These are phyloP conservation scores for Heliconius nattereri DNA, from an alignment of 1,140 invertebrate genomes.

Conservation along the genomic window DNA sequence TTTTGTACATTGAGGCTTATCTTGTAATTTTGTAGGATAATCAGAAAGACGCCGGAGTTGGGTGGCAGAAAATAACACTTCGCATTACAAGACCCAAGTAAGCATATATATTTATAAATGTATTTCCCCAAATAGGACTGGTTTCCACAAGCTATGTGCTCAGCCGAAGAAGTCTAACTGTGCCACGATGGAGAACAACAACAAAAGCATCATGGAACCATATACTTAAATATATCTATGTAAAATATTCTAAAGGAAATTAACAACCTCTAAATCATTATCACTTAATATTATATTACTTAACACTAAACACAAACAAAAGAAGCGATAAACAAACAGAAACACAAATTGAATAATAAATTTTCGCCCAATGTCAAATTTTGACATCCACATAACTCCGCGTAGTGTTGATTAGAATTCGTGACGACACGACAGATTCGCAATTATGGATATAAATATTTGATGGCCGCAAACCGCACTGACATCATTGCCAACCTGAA, in stretches of 20 bases:
- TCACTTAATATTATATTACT: not conserved
- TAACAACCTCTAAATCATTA: not conserved
- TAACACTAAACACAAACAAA: not conserved
- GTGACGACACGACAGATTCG: constrained; percentile 31
- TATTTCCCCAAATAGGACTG: not conserved
- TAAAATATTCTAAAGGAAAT: not conserved
- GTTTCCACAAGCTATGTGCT: not conserved
- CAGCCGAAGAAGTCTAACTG: not conserved
- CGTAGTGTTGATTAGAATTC: constrained; percentile 28
- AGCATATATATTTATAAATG: not conserved
- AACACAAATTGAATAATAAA: not conserved
- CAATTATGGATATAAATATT: constrained; percentile 31
- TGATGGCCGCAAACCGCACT: constrained; percentile 45
- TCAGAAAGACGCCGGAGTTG: no score
- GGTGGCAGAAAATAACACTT: no score
- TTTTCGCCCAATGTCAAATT: not conserved
- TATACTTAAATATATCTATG: no score
- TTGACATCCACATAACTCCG: constrained; percentile 23
- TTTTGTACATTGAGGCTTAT: not conserved
- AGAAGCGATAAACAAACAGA: not conserved
- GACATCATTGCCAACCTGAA: constrained; percentile 53
- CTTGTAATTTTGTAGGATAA: no score
- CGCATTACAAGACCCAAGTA: no score
- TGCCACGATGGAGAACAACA: not conserved
- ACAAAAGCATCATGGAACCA: not conserved